These are phyloP conservation scores for Dysmachus trigonus DNA, from an alignment of 2,888 invertebrate species.

Conservation along the genomic window DNA sequence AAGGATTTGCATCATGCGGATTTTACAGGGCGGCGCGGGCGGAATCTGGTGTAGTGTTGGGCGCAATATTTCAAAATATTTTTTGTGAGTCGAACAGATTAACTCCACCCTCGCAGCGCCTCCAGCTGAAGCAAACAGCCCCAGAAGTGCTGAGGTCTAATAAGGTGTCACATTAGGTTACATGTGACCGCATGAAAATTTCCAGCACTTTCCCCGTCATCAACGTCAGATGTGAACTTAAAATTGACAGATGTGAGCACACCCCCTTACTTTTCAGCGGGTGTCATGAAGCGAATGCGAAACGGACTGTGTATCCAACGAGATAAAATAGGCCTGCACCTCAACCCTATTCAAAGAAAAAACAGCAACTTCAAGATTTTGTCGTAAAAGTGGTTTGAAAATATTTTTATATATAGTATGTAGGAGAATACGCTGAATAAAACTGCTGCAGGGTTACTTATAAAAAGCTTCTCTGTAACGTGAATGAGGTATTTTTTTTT, in stretches of 20 bases:
- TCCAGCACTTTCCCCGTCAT: slow-evolving; percentile 40
- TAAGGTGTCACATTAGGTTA: slow-evolving; percentile 39
- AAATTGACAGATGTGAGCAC: slow-evolving; percentile 46
- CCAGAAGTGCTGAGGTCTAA: slow-evolving; percentile 13
- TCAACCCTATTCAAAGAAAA: neutral
- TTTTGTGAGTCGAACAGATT: neutral
- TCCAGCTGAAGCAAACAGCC: neutral
- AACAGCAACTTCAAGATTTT: neutral
- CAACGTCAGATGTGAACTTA: slow-evolving; percentile 43
- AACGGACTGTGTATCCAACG: neutral
- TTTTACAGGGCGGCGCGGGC: neutral
- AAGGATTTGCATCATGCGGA: neutral
- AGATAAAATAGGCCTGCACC: neutral
- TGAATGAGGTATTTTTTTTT: too few relatives aligned
- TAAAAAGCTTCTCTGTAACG: too few relatives aligned
- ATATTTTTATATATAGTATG: too few relatives aligned
- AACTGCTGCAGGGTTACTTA: too few relatives aligned
- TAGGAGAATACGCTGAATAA: too few relatives aligned
- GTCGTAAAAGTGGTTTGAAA: too few relatives aligned
- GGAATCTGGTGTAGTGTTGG: neutral
- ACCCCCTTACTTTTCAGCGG: neutral
- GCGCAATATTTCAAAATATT: neutral
- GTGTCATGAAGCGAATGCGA: neutral
- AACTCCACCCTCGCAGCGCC: neutral
- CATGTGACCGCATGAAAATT: slow-evolving; percentile 38